Evolutionary conservation across 2,888 invertebrate species (phyloP), one percentile per base, ranked within the genome.

Genomic region (Criorhina ranunculi): DNA sequence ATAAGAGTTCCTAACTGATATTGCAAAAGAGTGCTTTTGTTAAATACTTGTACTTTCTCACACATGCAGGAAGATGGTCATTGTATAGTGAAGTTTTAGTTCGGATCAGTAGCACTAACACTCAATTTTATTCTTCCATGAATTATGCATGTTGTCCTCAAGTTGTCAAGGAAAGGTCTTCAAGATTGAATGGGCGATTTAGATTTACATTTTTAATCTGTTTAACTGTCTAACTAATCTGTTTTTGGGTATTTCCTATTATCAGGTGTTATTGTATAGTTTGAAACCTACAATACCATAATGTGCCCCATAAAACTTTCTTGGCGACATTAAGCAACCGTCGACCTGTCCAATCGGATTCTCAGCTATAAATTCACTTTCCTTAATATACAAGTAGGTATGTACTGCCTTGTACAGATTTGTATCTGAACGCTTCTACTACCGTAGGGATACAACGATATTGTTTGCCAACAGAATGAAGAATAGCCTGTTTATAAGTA

Each of bases 401-500:
- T 24, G 24, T 24, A 46, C 19, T 46, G n/a, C 17, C 8, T 55
- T 35, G 9, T 17, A 55, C 33, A 19, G 55, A 40, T 33, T 37
- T 57, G n/a, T 12, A 24, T 57, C 19, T 57, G n/a, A 59, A 12
- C 40, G 24, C n/a, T 24, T 8, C 8, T 12, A 7, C n/a, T 40
- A 17, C 1, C 35, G 1, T 19, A 35, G 19, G 12, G 4, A 4
- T 24, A 57, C 37, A 17, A 12, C 19, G 5, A 60, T 9, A 33
- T 62, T 62, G 5, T 2, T 9, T n/a, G 12, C 19, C 12, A 29
- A 24, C 15, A 31, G 5, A 44, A 37, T 51, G 40, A n/a, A 3
- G 5, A 53, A 44, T 42, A 55, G 19, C 31, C 44, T 46, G 44
- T 57, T 46, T 46, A 69, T 35, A 44, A 60, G 29, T 9, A 57